phyloP scores from a whole-genome alignment of 1,140 invertebrate genomes.

The Tetragnatha versicolor region DNA sequence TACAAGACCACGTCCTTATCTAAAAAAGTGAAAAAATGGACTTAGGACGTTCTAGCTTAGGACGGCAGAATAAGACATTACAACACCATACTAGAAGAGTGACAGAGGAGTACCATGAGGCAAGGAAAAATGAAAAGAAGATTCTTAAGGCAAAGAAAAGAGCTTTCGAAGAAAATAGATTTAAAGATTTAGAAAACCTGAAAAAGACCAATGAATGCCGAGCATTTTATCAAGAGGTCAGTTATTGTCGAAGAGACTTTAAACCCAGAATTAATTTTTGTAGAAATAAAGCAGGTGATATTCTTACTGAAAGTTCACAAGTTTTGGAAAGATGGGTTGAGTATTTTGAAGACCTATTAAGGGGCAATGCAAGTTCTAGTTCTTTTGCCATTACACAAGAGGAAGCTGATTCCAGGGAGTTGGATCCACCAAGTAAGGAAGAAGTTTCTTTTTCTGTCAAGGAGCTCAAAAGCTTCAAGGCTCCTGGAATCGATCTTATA shows the following conservation, averaged over 20 bases:
- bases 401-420: neutral
- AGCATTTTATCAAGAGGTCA: neutral
- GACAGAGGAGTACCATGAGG: neutral
- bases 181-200: neutral
- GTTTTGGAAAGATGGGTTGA: slow-evolving; percentile 3
- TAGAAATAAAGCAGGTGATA: too few species aligned
- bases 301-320: too few species aligned
- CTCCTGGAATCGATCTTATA: neutral
- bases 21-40: too few species aligned
- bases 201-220: neutral
- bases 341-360: neutral
- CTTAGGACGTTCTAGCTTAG: too few species aligned
- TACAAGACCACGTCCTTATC: too few species aligned
- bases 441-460: neutral
- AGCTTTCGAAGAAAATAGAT: slow-evolving; percentile 8
- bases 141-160: neutral
- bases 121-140: slow-evolving; percentile 2
- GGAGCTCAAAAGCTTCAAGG: neutral
- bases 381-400: neutral
- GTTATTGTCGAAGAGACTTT: neutral
- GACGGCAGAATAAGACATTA: too few species aligned
- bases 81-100: neutral
- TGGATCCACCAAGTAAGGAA: neutral
- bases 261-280: neutral
- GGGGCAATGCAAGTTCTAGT: neutral